Conservation (phyloP, 2,888 invertebrate genomes). For the Protonemura montana region DNA sequence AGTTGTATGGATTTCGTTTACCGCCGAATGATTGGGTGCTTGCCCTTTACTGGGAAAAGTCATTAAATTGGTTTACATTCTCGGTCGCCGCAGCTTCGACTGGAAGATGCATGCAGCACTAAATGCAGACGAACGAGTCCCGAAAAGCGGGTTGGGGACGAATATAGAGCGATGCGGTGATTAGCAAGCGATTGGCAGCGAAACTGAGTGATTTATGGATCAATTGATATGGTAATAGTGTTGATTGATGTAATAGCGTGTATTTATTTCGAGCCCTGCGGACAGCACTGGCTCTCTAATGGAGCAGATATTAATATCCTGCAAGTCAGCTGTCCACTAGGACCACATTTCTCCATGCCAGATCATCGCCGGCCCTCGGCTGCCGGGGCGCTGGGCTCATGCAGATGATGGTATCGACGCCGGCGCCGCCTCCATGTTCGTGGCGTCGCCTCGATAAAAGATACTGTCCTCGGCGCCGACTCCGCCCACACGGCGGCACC, state of each 20-base stretch:
- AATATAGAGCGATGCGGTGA: neutral
- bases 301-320: constrained; percentile 1
- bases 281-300: neutral
- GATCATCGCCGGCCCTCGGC: neutral
- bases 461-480: neutral
- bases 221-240: constrained; percentile 39
- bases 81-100: neutral
- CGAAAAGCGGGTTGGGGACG: neutral
- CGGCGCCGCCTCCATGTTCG: neutral
- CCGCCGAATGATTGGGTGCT: neutral
- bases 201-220: constrained; percentile 31
- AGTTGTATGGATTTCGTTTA: constrained; percentile 9
- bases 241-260: constrained; percentile 30
- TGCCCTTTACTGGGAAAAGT: neutral
- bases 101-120: neutral
- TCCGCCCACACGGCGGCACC: neutral
- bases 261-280: constrained; percentile 26
- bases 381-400: neutral
- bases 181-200: constrained; percentile 8
- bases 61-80: neutral
- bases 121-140: neutral
- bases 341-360: neutral
- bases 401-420: neutral
- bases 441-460: neutral
- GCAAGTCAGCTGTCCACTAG: neutral